Conservation (phyloP, 2,113 vertebrate genomes). For the Archocentrus centrarchus region DNA sequence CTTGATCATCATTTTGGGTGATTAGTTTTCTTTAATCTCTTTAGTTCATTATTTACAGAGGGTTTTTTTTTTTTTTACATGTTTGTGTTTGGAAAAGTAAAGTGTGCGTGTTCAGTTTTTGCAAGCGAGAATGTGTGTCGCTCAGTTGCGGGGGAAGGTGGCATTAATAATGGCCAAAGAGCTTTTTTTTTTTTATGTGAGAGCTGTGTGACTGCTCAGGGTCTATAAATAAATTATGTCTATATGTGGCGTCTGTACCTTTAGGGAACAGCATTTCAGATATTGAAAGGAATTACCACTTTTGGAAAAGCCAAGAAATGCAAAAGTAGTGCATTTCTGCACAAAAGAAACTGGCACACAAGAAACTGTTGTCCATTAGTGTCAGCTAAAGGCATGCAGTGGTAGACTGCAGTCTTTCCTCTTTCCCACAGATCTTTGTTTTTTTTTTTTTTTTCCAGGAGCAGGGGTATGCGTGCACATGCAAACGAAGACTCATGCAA, state of each 20-base stretch:
- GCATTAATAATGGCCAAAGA: conserved; percentile 1
- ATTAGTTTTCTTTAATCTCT: neutral
- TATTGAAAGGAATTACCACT: neutral
- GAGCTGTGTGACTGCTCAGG: neutral
- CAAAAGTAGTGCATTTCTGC: neutral
- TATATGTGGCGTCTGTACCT: neutral
- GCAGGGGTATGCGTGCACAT: no score
- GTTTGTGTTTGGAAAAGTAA: neutral
- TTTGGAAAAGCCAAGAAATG: neutral
- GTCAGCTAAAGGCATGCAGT: no score
- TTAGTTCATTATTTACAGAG: neutral
- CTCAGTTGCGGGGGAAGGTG: conserved; percentile 4
- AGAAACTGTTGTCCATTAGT: neutral
- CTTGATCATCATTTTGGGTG: no score
- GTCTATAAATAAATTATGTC: conserved; percentile 15
- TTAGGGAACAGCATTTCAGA: neutral
- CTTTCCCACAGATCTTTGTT: neutral
- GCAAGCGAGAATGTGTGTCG: neutral
- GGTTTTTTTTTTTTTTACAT: neutral
- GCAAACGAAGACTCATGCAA: fast-evolving
- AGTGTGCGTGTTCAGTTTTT: neutral
- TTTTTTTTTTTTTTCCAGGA: neutral
- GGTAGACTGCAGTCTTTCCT: neutral
- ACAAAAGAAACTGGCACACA: neutral
- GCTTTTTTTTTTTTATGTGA: conserved; percentile 1